A percentile compares a stretch with the other conserved stretches of the same genome.
Conservation (phyloP, 2,888 invertebrate genomes). For the Dinocampus coccinellae region DNA sequence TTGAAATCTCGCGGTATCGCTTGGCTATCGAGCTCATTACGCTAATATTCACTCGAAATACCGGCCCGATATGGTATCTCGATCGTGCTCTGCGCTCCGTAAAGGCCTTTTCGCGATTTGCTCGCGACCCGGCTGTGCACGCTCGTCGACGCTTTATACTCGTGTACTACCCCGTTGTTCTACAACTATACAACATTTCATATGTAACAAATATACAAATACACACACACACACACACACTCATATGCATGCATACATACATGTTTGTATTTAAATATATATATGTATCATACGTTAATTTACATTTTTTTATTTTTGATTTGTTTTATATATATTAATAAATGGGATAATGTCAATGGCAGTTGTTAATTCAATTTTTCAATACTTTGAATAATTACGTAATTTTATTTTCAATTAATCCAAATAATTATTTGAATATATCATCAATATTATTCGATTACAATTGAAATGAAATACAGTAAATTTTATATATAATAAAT, state of each 20-base stretch:
- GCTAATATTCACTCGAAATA: constrained; percentile 68
- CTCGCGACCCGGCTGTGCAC: constrained; percentile 40
- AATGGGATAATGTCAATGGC: constrained; percentile 29
- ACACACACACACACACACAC: constrained; percentile 6
- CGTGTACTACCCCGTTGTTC: constrained; percentile 20
- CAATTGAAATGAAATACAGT: not conserved
- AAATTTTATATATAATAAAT: too few species aligned
- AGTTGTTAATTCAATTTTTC: constrained; percentile 9
- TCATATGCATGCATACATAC: not conserved
- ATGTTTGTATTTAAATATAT: constrained; percentile 1
- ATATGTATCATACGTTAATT: too few species aligned
- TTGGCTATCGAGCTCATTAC: constrained; percentile 66
- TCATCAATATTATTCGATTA: not conserved
- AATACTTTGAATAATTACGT: not conserved
- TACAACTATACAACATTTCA: not conserved
- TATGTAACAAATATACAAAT: not conserved
- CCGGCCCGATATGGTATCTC: constrained; percentile 62
- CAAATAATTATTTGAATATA: not conserved
- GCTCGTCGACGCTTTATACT: constrained; percentile 22
- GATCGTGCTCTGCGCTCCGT: constrained; percentile 63
- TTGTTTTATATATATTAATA: too few species aligned
- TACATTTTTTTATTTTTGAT: too few species aligned
- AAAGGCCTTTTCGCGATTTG: constrained; percentile 60
- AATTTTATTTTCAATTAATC: not conserved
- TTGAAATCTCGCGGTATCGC: constrained; percentile 62